Evolutionary conservation across 2,113 vertebrate genomes (phyloP).

Genomic region (Ammodramus savannarum): DNA sequence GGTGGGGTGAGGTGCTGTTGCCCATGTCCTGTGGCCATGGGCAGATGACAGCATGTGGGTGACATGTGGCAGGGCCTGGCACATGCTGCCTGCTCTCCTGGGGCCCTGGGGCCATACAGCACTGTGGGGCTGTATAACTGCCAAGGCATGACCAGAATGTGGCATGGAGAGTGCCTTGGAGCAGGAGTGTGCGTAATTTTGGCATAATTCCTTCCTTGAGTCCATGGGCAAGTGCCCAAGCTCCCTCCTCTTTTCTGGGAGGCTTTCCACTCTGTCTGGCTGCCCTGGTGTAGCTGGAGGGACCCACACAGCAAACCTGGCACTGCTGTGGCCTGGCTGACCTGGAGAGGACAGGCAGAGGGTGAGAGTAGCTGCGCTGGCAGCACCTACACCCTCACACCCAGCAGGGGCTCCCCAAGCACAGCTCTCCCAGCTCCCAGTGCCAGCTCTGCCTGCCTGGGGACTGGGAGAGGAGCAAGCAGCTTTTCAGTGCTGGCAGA

Average conservation of each 20-base stretch:
- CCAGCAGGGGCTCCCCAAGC: not conserved
- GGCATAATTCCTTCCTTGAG: not conserved
- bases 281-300: not conserved
- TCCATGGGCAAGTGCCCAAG: not conserved
- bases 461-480: not conserved
- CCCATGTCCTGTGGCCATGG: not conserved
- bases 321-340: not conserved
- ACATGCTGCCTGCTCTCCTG: not conserved
- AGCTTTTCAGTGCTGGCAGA: not conserved
- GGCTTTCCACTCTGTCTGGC: not conserved
- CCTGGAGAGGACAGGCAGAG: not conserved
- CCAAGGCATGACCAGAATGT: not conserved
- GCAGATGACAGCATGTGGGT: not conserved
- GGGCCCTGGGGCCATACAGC: not conserved
- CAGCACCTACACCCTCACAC: not conserved
- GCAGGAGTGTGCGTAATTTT: not conserved
- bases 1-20: not conserved
- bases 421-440: not conserved
- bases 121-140: not conserved
- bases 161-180: not conserved
- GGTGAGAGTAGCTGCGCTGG: not conserved
- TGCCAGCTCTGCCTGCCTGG: accelerated
- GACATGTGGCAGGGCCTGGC: not conserved
- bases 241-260: not conserved
- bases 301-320: accelerated